phyloP scores from a whole-genome alignment of 2,113 vertebrate species.

The Conger conger region DNA sequence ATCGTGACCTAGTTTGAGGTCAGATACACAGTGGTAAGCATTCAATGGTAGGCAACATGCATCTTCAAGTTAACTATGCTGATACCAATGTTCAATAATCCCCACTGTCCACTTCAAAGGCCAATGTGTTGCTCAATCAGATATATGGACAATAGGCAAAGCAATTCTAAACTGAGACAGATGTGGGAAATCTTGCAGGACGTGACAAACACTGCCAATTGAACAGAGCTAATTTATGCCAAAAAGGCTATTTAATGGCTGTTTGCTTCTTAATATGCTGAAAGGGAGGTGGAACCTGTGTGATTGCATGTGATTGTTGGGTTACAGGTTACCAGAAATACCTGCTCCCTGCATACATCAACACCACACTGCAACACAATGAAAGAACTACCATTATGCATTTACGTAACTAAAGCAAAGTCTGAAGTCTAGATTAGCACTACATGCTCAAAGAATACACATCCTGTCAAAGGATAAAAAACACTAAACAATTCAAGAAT shows the following conservation, averaged over 20 bases:
- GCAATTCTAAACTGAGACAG: no score
- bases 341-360: background rate
- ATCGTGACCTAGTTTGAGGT: background rate
- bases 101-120: background rate
- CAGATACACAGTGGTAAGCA: background rate
- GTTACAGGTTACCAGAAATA: background rate
- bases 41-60: background rate
- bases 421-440: background rate
- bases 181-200: no score
- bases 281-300: background rate
- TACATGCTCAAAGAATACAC: background rate
- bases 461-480: background rate
- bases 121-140: no score
- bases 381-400: background rate
- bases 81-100: background rate
- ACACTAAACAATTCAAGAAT: background rate
- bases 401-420: background rate
- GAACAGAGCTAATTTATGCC: no score
- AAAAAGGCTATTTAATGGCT: no score
- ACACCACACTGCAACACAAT: background rate
- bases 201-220: no score
- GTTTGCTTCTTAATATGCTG: background rate
- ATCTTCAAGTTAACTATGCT: background rate
- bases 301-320: background rate
- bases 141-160: no score